phyloP scores from a whole-genome alignment of 2,797 vertebrate genomes.

The Dromococcyx pavoninus region DNA sequence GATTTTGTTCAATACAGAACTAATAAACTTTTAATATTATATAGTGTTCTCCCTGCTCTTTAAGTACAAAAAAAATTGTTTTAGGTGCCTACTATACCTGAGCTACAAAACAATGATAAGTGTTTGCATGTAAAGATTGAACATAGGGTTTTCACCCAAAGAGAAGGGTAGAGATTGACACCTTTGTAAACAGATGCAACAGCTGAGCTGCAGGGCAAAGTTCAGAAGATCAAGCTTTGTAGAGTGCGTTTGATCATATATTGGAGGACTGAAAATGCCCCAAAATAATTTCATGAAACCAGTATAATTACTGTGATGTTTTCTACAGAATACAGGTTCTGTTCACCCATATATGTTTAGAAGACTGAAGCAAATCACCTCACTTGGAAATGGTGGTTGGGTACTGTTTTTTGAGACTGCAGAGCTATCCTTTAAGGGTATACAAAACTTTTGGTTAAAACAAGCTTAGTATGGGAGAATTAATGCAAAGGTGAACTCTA shows the following conservation, averaged over 20 bases:
- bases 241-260: neutral
- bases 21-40: neutral
- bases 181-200: neutral
- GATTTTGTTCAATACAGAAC: neutral
- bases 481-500: neutral
- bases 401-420: neutral
- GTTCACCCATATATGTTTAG: neutral
- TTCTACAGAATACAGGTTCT: neutral
- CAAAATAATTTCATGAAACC: neutral
- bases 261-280: neutral
- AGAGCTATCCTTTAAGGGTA: neutral
- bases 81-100: neutral
- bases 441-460: neutral
- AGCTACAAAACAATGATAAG: neutral
- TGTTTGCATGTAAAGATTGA: neutral
- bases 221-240: neutral
- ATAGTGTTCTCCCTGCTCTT: neutral
- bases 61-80: neutral
- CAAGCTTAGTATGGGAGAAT: neutral
- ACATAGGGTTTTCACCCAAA: neutral
- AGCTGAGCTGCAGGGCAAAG: neutral
- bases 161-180: neutral
- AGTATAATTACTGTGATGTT: neutral
- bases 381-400: neutral
- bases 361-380: neutral